These are phyloP conservation scores for Trichopria drosophilae DNA, from an alignment of 2,888 invertebrate species.

Conservation along the genomic window DNA sequence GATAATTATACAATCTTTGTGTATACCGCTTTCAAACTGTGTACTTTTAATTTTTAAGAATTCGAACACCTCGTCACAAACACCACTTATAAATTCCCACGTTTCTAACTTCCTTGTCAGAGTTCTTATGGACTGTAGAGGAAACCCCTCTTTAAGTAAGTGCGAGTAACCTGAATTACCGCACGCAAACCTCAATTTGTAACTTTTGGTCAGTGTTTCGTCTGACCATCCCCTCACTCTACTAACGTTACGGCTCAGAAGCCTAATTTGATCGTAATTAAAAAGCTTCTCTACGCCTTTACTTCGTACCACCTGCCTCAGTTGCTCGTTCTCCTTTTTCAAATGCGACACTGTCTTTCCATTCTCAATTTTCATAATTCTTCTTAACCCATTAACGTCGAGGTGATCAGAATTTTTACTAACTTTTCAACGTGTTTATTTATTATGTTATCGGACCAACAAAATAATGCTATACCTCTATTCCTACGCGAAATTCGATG, in stretches of 20 bases:
- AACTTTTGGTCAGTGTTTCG: background rate
- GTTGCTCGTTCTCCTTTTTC: too few species aligned
- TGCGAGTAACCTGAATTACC: conserved; percentile 31
- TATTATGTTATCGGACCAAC: too few species aligned
- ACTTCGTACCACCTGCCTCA: too few species aligned
- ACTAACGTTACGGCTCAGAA: background rate
- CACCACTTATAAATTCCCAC: conserved; percentile 18
- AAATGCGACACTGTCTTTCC: too few species aligned
- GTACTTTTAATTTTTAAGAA: conserved; percentile 28
- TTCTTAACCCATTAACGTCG: too few species aligned
- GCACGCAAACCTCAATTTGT: conserved; percentile 30
- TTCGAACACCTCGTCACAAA: conserved; percentile 16
- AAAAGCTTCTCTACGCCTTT: too few species aligned
- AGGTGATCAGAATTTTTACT: too few species aligned
- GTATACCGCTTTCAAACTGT: conserved; percentile 16
- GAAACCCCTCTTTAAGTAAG: conserved; percentile 29
- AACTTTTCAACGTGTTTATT: too few species aligned
- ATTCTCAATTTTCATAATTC: too few species aligned
- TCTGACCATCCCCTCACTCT: background rate
- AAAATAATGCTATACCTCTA: too few species aligned
- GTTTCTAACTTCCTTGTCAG: conserved; percentile 20
- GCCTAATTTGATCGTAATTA: background rate
- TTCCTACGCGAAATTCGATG: too few species aligned
- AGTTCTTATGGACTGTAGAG: conserved; percentile 34
- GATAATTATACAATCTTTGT: conserved; percentile 29